Evolutionary conservation across 1,140 invertebrate species (phyloP).

Genomic region (Drosophila murphyi): DNA sequence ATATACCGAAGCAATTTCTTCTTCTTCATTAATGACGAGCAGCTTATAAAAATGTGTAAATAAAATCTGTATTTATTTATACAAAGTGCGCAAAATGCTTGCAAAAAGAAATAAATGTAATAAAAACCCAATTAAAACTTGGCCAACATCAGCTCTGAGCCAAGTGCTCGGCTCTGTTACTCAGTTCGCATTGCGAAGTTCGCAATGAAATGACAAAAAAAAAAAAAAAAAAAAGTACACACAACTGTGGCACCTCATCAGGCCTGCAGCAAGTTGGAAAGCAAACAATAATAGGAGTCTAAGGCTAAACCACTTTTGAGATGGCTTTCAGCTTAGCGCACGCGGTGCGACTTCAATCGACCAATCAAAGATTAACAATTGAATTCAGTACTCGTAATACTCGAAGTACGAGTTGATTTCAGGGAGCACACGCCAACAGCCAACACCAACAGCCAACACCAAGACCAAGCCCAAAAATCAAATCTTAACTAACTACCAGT

Average conservation of each 20-base stretch:
- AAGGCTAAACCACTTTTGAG: conserved; percentile 61
- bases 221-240: background rate
- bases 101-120: background rate
- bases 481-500: conserved; percentile 49
- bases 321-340: conserved; percentile 67
- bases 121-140: conserved; percentile 28
- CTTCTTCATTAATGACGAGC: too few relatives aligned
- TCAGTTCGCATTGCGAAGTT: background rate
- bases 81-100: too few relatives aligned
- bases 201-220: conserved; percentile 14
- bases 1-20: too few relatives aligned
- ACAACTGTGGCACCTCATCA: too few relatives aligned
- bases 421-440: conserved; percentile 57
- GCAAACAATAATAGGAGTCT: conserved; percentile 13
- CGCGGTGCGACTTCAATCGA: conserved; percentile 68
- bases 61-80: too few relatives aligned
- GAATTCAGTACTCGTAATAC: conserved; percentile 35
- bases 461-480: conserved; percentile 44
- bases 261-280: background rate
- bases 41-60: too few relatives aligned
- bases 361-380: conserved; percentile 68
- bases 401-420: conserved; percentile 12
- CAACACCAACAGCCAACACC: background rate
- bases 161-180: too few relatives aligned
- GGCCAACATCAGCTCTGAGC: conserved; percentile 17